These are phyloP conservation scores for Bombyx huttoni DNA, from an alignment of 2,888 invertebrate species.

Conservation along the genomic window DNA sequence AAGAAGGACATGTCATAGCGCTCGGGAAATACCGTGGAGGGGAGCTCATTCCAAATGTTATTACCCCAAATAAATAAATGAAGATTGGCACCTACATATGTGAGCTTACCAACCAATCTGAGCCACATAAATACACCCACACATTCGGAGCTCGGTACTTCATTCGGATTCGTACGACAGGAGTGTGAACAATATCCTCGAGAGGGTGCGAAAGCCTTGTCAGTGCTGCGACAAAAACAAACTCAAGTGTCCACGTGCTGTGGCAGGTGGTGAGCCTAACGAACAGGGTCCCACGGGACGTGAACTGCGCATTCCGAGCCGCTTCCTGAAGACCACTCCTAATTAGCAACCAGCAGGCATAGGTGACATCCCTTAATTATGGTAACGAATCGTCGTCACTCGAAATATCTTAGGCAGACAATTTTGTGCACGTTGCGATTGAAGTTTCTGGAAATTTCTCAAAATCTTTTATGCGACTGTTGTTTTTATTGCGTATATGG, in stretches of 20 bases:
- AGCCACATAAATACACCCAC: not conserved
- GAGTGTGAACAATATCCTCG: conserved; percentile 29
- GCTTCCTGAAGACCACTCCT: conserved; percentile 33
- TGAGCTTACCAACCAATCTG: not conserved
- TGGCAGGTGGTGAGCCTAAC: conserved; percentile 30
- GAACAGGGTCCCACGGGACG: conserved; percentile 48
- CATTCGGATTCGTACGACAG: conserved; percentile 3
- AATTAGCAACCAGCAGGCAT: conserved; percentile 27
- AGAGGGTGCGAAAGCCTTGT: conserved; percentile 42
- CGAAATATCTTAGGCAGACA: too few relatives aligned
- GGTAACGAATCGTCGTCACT: conserved; percentile 11
- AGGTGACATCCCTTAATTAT: conserved; percentile 23
- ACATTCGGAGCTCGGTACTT: not conserved
- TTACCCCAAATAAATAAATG: too few relatives aligned
- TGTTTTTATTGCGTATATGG: too few relatives aligned
- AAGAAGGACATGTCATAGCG: too few relatives aligned
- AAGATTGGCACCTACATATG: too few relatives aligned
- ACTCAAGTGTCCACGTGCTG: conserved; percentile 39
- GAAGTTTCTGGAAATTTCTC: too few relatives aligned
- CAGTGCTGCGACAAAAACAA: conserved; percentile 33
- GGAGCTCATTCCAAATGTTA: too few relatives aligned
- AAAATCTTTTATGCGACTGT: too few relatives aligned
- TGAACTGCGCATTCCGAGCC: conserved; percentile 37
- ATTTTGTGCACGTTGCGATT: too few relatives aligned
- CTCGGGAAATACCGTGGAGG: too few relatives aligned